A percentile compares a stretch with the other conserved stretches of the same genome.
These are phyloP conservation scores for Cordylochernes scorpioides DNA, from an alignment of 2,888 invertebrate genomes.

Conservation along the genomic window DNA sequence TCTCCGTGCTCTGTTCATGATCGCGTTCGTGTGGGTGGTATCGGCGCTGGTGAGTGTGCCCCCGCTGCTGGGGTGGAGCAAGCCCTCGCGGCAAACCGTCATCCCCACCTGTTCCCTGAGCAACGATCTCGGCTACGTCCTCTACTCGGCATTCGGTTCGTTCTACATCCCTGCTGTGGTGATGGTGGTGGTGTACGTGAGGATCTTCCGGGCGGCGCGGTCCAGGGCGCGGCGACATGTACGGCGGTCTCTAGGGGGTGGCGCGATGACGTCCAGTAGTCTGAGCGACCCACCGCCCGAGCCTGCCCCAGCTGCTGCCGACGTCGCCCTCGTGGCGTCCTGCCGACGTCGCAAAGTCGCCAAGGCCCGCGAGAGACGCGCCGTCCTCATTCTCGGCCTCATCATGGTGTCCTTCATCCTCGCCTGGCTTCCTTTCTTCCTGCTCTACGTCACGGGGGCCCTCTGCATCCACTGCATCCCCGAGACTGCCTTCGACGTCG, in stretches of 20 bases:
- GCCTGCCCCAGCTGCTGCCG: no score
- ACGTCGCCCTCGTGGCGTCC: no score
- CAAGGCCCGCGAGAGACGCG: constrained; percentile 79
- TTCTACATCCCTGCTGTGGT: constrained; percentile 98
- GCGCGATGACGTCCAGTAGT: no score
- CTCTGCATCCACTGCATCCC: constrained; percentile 25
- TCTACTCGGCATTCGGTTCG: constrained; percentile 83
- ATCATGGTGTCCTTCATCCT: constrained; percentile 97
- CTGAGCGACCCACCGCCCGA: no score
- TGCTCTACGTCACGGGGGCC: constrained; percentile 61
- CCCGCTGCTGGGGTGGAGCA: constrained; percentile 79
- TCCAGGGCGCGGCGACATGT: constrained; percentile 59
- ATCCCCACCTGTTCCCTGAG: constrained; percentile 38
- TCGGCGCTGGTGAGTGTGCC: constrained; percentile 83
- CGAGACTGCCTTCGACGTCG: constrained; percentile 46
- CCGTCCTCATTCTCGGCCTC: constrained; percentile 78
- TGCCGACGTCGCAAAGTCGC: constrained; percentile 75
- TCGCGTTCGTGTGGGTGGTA: constrained; percentile 78
- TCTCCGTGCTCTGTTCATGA: constrained; percentile 68
- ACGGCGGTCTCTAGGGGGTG: constrained; percentile 12
- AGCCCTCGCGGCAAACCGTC: constrained; percentile 19
- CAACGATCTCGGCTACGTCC: constrained; percentile 84
- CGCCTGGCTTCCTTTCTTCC: constrained; percentile 95
- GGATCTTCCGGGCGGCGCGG: constrained; percentile 89
- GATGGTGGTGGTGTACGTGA: constrained; percentile 97